A percentile compares a stretch with the other conserved stretches of the same genome.
Evolutionary conservation across 2,888 invertebrate species (phyloP).

Genomic region (Tetrapedia diversipes): DNA sequence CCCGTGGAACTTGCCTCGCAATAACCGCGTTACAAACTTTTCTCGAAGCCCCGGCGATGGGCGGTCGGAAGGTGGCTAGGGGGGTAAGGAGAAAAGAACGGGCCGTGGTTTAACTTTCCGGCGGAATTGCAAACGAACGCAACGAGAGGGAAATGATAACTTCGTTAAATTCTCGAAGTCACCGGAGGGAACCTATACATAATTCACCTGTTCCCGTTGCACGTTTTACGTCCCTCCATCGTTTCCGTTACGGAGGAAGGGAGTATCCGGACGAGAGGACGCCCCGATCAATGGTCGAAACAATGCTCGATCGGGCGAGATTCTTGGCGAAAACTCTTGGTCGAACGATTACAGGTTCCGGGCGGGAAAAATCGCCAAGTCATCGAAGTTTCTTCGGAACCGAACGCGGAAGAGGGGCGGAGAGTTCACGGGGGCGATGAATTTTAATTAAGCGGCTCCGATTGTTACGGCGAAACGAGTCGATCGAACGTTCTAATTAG

Average conservation of each 20-base stretch:
- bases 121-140: conserved; percentile 45
- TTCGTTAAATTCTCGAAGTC: conserved; percentile 52
- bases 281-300: conserved; percentile 19
- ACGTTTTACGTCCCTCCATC: background rate
- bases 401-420: background rate
- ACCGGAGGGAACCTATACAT: conserved; percentile 20
- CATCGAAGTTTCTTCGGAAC: conserved; percentile 48
- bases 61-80: background rate
- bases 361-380: conserved; percentile 43
- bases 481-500: conserved; percentile 70
- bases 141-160: conserved; percentile 47
- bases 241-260: background rate
- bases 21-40: conserved; percentile 25
- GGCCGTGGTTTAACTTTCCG: conserved; percentile 21
- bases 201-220: conserved; percentile 21
- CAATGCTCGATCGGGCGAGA: conserved; percentile 6
- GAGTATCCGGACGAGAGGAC: background rate
- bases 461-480: conserved; percentile 66
- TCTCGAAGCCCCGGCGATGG: background rate
- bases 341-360: conserved; percentile 9
- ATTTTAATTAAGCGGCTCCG: conserved; percentile 73
- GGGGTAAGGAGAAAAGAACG: background rate
- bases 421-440: conserved; percentile 61
- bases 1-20: background rate
- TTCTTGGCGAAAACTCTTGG: conserved; percentile 34